phyloP scores from a whole-genome alignment of 2,797 vertebrate genomes.

The Thripadectes ignobilis region DNA sequence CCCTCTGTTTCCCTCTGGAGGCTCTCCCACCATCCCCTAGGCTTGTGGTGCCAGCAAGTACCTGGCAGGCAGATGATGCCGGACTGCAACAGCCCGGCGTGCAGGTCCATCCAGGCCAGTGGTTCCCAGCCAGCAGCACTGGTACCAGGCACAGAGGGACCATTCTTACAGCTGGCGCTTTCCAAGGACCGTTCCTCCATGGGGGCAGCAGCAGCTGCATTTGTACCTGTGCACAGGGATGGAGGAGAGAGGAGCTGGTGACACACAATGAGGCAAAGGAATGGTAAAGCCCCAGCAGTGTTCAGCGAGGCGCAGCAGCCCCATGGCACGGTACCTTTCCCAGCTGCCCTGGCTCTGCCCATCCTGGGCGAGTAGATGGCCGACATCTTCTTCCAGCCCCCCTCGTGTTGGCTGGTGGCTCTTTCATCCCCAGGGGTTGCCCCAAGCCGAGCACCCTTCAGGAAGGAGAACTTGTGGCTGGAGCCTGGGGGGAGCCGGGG shows the following conservation, averaged over 20 bases:
- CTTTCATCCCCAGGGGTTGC: background rate
- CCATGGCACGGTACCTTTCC: conserved; percentile 63
- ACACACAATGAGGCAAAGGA: fast-evolving
- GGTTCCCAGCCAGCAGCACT: background rate
- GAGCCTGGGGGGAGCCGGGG: background rate
- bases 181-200: background rate
- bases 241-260: background rate
- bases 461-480: conserved; percentile 69
- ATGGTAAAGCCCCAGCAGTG: background rate
- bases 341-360: conserved; percentile 23
- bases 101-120: conserved; percentile 68
- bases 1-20: fast-evolving
- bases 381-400: conserved; percentile 62
- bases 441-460: conserved; percentile 40
- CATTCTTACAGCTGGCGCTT: background rate
- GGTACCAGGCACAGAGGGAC: background rate
- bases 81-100: conserved; percentile 73
- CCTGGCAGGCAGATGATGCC: conserved; percentile 88
- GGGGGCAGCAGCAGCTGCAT: background rate
- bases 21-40: fast-evolving
- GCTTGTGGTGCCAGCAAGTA: background rate
- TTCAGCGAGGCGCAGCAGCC: fast-evolving
- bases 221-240: background rate
- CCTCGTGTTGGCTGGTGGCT: conserved; percentile 12
- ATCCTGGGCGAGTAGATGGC: conserved; percentile 63